Percentiles rank a stretch among this genome's conserved stretches.
Conservation (phyloP, 2,797 vertebrate species). For the Phaenicophaeus curvirostris region DNA sequence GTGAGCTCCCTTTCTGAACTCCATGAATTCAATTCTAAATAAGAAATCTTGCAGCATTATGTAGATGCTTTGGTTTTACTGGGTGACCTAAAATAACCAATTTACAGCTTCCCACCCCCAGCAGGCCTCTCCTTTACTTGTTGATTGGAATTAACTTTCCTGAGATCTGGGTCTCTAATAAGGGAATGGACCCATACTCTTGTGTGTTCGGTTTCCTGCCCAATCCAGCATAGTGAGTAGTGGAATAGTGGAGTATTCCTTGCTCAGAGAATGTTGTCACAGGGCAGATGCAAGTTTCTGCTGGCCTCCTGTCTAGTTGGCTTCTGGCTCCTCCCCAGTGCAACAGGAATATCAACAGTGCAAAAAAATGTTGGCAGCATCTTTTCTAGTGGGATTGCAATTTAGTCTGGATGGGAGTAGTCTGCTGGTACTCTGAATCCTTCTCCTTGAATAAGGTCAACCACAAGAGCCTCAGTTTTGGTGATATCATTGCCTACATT, state of each 20-base stretch:
- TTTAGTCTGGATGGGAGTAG: neutral
- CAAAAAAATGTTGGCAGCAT: neutral
- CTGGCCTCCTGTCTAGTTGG: neutral
- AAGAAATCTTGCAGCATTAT: neutral
- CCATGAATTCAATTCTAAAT: neutral
- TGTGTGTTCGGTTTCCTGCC: neutral
- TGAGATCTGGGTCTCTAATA: neutral
- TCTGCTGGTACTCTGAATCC: neutral
- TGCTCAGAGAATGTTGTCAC: neutral
- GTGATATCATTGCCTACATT: neutral
- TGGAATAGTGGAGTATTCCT: neutral
- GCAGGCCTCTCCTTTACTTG: neutral
- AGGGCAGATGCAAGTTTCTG: neutral
- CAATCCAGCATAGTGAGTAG: neutral
- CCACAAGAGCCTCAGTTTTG: neutral
- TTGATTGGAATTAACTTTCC: neutral
- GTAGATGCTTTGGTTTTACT: slow-evolving; percentile 3
- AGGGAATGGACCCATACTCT: neutral
- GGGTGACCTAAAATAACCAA: slow-evolving; percentile 17
- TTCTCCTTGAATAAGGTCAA: neutral
- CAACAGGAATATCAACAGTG: neutral
- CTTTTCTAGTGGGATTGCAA: neutral
- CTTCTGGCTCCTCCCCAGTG: neutral
- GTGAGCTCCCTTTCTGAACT: slow-evolving; percentile 21
- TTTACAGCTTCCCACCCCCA: neutral